A percentile compares a stretch with the other conserved stretches of the same genome.
Conservation (phyloP, 2,113 vertebrate species). For the Damaliscus lunatus region DNA sequence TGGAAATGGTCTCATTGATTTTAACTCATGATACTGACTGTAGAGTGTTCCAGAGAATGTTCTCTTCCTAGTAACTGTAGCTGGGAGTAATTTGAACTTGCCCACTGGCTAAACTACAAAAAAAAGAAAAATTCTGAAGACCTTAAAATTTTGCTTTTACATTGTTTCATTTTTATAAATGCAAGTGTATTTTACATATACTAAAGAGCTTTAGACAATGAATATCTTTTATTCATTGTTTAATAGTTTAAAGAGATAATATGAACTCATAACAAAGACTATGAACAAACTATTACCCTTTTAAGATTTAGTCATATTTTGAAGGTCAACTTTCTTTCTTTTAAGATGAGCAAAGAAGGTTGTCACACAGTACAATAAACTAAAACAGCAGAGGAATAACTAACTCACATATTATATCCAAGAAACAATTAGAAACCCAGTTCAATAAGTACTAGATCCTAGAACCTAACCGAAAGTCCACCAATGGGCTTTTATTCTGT, state of each 20-base stretch:
- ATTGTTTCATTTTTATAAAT: neutral
- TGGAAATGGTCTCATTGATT: neutral
- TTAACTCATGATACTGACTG: neutral
- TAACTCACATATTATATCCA: neutral
- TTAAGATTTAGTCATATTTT: neutral
- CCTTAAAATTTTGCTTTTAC: neutral
- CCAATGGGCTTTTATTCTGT: slow-evolving; percentile 13
- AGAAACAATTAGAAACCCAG: slow-evolving; percentile 10
- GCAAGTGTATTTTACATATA: neutral
- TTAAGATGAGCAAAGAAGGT: neutral
- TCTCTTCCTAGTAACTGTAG: neutral
- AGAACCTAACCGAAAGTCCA: neutral
- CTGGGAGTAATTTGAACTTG: neutral
- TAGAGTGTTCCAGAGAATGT: neutral
- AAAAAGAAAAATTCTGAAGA: neutral
- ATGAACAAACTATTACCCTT: neutral
- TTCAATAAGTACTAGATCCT: neutral
- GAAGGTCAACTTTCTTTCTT: neutral
- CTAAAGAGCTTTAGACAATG: neutral
- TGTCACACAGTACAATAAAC: neutral
- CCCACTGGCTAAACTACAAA: neutral
- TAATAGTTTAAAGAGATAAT: neutral
- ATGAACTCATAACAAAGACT: neutral
- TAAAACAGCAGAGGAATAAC: neutral
- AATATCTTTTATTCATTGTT: neutral